These are phyloP conservation scores for Virgularia gustaviana DNA, from an alignment of 92 coral and sea anemone genomes.

Conservation along the genomic window DNA sequence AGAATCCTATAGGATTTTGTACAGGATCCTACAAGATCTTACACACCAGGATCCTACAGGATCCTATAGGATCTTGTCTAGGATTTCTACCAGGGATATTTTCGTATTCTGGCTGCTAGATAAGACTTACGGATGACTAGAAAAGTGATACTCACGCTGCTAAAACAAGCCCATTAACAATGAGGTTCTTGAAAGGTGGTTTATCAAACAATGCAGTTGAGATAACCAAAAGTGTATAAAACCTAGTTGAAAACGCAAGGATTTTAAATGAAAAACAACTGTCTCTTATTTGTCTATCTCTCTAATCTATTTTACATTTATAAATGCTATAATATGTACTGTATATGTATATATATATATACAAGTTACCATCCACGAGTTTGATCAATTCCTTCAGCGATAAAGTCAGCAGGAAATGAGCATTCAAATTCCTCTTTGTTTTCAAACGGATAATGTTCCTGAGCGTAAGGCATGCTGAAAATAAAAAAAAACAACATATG, in stretches of 20 bases:
- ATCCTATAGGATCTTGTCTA: too few relatives aligned
- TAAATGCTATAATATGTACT: too few relatives aligned
- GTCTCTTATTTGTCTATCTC: too few relatives aligned
- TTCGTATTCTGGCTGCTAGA: too few relatives aligned
- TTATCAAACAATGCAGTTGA: conserved; percentile 93
- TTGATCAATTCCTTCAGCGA: conserved; percentile 99
- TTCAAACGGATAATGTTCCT: conserved; percentile 92
- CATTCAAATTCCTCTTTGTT: conserved; percentile 74
- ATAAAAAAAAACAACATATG: background rate
- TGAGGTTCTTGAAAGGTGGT: conserved; percentile 97
- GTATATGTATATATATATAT: background rate
- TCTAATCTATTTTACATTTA: too few relatives aligned
- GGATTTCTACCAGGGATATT: too few relatives aligned
- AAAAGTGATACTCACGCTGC: conserved; percentile 72
- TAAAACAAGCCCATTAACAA: conserved; percentile 92
- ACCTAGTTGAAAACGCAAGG: too few relatives aligned
- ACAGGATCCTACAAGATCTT: too few relatives aligned
- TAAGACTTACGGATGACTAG: too few relatives aligned
- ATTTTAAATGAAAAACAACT: too few relatives aligned
- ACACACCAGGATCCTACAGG: too few relatives aligned
- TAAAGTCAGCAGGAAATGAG: conserved; percentile 95
- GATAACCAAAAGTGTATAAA: conserved; percentile 86
- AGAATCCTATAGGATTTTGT: too few relatives aligned
- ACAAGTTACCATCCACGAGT: conserved; percentile 92
- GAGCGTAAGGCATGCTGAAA: conserved; percentile 96